Evolutionary conservation across 2,888 invertebrate genomes (phyloP).

Genomic region (Ectemnius cavifrons): DNA sequence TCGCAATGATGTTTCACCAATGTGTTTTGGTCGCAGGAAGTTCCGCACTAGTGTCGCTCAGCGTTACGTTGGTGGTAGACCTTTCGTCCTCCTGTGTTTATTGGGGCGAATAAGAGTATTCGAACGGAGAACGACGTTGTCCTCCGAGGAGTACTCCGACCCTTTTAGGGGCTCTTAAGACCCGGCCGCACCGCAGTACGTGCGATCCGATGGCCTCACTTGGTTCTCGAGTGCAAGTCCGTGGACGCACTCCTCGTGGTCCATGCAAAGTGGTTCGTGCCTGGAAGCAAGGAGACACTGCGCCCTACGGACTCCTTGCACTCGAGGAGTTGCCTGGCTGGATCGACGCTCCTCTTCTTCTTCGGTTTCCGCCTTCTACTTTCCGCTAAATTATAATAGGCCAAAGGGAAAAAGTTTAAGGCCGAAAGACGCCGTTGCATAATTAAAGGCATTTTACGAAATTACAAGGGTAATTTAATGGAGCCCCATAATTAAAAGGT

Average conservation of each 20-base stretch:
- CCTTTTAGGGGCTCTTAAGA: conserved; percentile 26
- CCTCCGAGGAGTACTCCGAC: conserved; percentile 10
- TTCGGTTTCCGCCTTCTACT: neutral
- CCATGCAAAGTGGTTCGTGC: conserved; percentile 13
- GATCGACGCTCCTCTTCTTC: too few species aligned
- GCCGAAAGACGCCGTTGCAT: neutral
- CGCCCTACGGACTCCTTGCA: too few species aligned
- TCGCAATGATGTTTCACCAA: neutral
- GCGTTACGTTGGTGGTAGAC: too few species aligned
- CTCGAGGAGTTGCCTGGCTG: neutral
- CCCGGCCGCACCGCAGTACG: conserved; percentile 9
- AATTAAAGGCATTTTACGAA: conserved; percentile 14
- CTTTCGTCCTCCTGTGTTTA: conserved; percentile 1
- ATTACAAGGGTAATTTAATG: conserved; percentile 7
- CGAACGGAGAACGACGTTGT: conserved; percentile 3
- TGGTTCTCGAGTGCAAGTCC: conserved; percentile 3
- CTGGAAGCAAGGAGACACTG: neutral
- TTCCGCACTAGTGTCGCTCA: too few species aligned
- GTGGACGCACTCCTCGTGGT: neutral
- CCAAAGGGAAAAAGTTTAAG: neutral
- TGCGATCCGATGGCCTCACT: neutral
- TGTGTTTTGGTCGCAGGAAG: neutral
- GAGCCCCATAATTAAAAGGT: conserved; percentile 25
- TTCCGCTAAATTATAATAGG: neutral
- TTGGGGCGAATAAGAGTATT: neutral